A percentile compares a stretch with the other conserved stretches of the same genome.
phyloP scores from a whole-genome alignment of 2,797 vertebrate genomes.

The Bothrops alternatus region DNA sequence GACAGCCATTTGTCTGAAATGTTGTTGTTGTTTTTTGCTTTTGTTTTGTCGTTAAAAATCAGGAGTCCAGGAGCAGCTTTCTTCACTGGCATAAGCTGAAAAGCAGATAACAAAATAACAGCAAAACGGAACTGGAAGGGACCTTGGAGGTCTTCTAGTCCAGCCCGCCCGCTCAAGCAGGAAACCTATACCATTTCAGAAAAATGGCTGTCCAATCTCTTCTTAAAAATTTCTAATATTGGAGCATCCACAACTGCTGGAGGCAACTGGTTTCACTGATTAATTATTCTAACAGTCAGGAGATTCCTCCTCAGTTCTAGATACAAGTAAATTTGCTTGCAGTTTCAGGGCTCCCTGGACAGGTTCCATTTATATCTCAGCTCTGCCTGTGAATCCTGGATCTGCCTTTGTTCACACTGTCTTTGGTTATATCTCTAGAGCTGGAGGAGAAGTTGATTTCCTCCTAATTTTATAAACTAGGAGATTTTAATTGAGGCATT shows the following conservation, averaged over 20 bases:
- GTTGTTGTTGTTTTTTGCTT: too few species aligned
- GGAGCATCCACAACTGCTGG: background rate
- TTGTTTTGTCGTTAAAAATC: too few species aligned
- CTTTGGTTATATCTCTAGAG: background rate
- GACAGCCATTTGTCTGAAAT: too few species aligned
- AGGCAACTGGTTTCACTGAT: background rate
- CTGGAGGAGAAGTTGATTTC: background rate
- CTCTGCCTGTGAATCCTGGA: background rate
- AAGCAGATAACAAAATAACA: background rate
- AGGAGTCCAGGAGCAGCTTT: too few species aligned
- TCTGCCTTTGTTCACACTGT: background rate
- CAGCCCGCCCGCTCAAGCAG: background rate
- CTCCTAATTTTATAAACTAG: background rate
- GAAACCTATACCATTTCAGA: too few species aligned
- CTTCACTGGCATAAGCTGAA: too few species aligned
- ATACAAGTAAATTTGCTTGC: background rate
- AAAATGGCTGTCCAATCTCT: background rate
- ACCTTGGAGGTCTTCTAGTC: background rate
- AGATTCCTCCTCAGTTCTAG: background rate
- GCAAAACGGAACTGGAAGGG: background rate
- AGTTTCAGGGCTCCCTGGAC: background rate
- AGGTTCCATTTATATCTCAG: background rate
- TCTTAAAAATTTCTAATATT: background rate
- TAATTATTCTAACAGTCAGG: background rate
- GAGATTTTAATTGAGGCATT: background rate